A percentile compares a stretch with the other conserved stretches of the same genome.
These are phyloP conservation scores for Gnathonemus longibarbis DNA, from an alignment of 2,113 vertebrate species.

Conservation along the genomic window DNA sequence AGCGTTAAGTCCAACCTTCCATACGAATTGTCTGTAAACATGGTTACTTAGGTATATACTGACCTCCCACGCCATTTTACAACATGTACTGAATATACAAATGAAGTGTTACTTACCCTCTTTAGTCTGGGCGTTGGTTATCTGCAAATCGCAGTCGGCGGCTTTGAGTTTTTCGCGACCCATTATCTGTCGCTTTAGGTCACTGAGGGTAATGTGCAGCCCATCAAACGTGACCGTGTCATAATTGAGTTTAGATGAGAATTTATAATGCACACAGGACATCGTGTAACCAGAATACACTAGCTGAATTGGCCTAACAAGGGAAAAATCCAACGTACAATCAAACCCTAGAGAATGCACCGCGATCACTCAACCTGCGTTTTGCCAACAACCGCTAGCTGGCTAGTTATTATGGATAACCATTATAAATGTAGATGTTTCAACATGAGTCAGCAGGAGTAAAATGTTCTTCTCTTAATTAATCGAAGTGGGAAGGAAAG, in stretches of 20 bases:
- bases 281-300: conserved; percentile 56
- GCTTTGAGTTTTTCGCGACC: conserved; percentile 85
- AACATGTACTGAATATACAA: background rate
- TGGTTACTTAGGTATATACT: background rate
- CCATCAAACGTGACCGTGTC: conserved; percentile 92
- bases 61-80: background rate
- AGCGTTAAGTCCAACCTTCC: background rate
- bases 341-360: background rate
- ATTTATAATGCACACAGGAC: conserved; percentile 96
- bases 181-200: conserved; percentile 95
- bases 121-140: conserved; percentile 90
- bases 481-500: background rate
- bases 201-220: conserved; percentile 81
- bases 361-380: background rate
- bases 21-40: too few species aligned
- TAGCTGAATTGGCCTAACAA: background rate
- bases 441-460: background rate
- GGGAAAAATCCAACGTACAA: conserved; percentile 8
- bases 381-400: conserved; percentile 18
- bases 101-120: conserved; percentile 67
- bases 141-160: conserved; percentile 88
- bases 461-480: background rate
- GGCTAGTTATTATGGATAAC: background rate
- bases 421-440: background rate
- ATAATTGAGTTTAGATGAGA: conserved; percentile 93